Evolutionary conservation across 2,797 vertebrate genomes (phyloP), one percentile per base, ranked within the genome.

Genomic region (Peromyscus aztecus): DNA sequence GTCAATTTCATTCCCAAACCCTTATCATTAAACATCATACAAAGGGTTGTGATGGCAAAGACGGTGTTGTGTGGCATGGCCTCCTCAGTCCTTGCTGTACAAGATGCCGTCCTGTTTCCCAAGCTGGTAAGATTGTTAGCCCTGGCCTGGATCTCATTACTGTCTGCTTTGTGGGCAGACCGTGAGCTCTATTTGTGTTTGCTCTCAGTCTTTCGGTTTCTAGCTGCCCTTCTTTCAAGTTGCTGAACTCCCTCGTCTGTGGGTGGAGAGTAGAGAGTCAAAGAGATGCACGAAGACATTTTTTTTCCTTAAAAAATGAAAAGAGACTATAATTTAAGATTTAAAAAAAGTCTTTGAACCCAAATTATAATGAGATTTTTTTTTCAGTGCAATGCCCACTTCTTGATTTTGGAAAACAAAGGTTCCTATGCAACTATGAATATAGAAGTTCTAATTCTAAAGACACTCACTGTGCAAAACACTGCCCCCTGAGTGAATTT

Each of bases 121-220:
- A 7, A 21, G 40, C 24, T 67, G 77, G 34, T 52, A 57, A 63
- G 52, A 0, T 24, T 61, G 49, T 29, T 13, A 10, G 21, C 29
- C 9, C 46, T 95, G 46, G 0, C 77, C 73, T 73, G 63, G 31
- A 29, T 55, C 52, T 89, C 86, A 19, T 78, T 71, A n/a, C 52
- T 94, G 61, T 29, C 37, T 16, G 29, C 29, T 76, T 49, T 10
- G 0, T 52, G 65, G 27, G 86, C 69, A 86, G 17, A 49, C 17
- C 13, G 10, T 80, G 76, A 92, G 34, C 71, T 90, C 31, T 59
- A 37, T 67, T 90, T 92, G 69, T 17, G 52, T 71, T 67, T 75
- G 59, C 40, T 92, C 69, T 94, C 40, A 34, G 82, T 34, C 29
- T 43, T 77, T 71, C 86, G 80, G 65, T 84, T 95, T 67, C 69